Percentiles rank a stretch among this genome's conserved stretches.
Conservation (phyloP, 2,888 invertebrate genomes). For the Tridacna crocea region DNA sequence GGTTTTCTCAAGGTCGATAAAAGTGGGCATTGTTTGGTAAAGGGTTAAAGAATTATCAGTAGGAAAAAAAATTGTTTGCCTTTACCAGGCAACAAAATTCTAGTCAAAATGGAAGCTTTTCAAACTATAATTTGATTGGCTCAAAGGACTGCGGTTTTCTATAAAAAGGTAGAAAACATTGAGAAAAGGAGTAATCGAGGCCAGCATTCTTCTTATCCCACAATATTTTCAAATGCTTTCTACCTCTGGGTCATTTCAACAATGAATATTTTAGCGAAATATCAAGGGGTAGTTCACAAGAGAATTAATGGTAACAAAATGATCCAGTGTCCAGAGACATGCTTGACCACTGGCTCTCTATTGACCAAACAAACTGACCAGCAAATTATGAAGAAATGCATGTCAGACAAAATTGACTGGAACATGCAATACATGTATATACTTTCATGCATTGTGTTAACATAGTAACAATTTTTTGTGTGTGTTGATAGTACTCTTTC, state of each 20-base stretch:
- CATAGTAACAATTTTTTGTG: too few relatives aligned
- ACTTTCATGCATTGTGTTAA: neutral
- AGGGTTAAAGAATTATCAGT: too few relatives aligned
- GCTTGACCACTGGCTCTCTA: constrained; percentile 20
- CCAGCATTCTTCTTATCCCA: constrained; percentile 1
- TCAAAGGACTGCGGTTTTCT: too few relatives aligned
- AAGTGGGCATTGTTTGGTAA: too few relatives aligned
- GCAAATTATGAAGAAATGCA: constrained; percentile 24
- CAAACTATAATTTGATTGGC: too few relatives aligned
- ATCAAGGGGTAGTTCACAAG: neutral
- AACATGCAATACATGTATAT: constrained; percentile 14
- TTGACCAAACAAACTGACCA: constrained; percentile 42
- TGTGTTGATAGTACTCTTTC: too few relatives aligned
- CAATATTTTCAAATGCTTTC: neutral
- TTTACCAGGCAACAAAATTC: too few relatives aligned
- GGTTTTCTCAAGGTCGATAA: too few relatives aligned
- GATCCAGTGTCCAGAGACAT: constrained; percentile 8
- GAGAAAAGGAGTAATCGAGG: neutral
- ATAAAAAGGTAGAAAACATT: neutral
- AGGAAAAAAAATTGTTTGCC: too few relatives aligned
- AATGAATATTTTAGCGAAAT: neutral
- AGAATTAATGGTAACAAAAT: constrained; percentile 32
- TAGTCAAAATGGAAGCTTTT: too few relatives aligned
- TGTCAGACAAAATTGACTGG: constrained; percentile 22
- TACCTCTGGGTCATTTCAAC: neutral